Percentiles rank a stretch among this genome's conserved stretches.
Evolutionary conservation across 2,113 vertebrate species (phyloP).

Genomic region (Carollia perspicillata): DNA sequence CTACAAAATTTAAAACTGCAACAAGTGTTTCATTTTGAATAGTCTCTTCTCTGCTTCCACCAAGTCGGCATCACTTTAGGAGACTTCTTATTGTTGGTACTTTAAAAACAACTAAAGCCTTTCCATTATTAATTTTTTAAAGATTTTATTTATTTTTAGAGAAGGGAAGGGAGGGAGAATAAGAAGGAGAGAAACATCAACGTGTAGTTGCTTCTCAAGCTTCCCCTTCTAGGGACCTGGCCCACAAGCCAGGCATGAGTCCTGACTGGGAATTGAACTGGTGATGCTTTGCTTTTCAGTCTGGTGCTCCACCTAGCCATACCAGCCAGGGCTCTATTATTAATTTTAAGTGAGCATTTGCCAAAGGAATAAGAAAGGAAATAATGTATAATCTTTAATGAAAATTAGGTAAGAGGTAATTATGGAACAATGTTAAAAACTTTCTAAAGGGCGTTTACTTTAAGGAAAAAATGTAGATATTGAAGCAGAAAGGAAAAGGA

Average conservation of each 20-base stretch:
- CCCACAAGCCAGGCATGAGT: no score
- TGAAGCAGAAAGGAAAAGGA: neutral
- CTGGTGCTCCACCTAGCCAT: no score
- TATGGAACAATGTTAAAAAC: neutral
- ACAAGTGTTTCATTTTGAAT: conserved; percentile 23
- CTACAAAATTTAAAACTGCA: conserved; percentile 1
- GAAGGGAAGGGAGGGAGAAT: no score
- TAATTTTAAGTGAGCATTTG: conserved; percentile 18
- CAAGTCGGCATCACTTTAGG: neutral
- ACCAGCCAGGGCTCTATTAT: neutral
- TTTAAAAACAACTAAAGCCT: conserved; percentile 30
- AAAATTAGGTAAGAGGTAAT: conserved; percentile 27
- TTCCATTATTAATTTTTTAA: neutral
- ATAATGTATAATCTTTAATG: conserved; percentile 1
- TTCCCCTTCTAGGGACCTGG: no score
- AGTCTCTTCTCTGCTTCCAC: neutral
- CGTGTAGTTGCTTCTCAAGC: no score
- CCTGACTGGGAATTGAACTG: no score
- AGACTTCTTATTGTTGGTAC: neutral
- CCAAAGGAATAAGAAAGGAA: neutral
- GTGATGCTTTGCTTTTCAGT: no score
- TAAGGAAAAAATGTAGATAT: neutral
- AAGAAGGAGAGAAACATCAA: no score
- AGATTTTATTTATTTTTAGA: no score
- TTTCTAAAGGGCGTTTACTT: conserved; percentile 23